These are phyloP conservation scores for Conger conger DNA, from an alignment of 2,113 vertebrate species.

Conservation along the genomic window DNA sequence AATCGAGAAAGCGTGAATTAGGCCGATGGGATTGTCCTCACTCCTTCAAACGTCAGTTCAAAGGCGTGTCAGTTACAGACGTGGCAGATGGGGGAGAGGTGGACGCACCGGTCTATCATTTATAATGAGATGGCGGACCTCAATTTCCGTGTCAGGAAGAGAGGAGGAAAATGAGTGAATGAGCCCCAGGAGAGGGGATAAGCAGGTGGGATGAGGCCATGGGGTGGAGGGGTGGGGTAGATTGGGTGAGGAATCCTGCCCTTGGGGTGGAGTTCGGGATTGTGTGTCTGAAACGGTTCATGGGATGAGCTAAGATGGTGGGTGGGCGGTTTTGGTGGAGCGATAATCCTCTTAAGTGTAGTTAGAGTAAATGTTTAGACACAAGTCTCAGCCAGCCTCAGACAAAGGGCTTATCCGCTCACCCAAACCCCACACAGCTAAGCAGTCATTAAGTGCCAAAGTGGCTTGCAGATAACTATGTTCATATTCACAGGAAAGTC, in stretches of 20 bases:
- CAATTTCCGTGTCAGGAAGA: slow-evolving; percentile 91
- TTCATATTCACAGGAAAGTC: neutral
- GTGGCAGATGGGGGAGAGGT: too few species aligned
- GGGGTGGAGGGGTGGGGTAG: neutral
- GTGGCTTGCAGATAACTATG: neutral
- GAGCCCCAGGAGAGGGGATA: too few species aligned
- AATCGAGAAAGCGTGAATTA: too few species aligned
- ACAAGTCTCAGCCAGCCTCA: neutral
- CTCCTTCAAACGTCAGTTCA: too few species aligned
- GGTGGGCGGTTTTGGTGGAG: neutral
- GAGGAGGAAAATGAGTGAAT: too few species aligned
- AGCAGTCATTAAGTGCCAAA: neutral
- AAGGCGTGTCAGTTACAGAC: too few species aligned
- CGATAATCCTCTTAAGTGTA: neutral
- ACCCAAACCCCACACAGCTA: neutral
- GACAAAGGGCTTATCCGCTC: neutral
- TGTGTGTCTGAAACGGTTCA: neutral
- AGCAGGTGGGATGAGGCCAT: too few species aligned
- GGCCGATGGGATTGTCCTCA: too few species aligned
- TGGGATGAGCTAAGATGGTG: neutral
- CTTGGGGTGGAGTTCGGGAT: neutral
- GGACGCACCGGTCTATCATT: too few species aligned
- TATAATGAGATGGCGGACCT: too few species aligned
- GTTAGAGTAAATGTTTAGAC: neutral
- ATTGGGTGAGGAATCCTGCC: neutral